Base-by-base conservation (phyloP, 2,113 vertebrate genomes). In the Motacilla tschutschensis region DNA sequence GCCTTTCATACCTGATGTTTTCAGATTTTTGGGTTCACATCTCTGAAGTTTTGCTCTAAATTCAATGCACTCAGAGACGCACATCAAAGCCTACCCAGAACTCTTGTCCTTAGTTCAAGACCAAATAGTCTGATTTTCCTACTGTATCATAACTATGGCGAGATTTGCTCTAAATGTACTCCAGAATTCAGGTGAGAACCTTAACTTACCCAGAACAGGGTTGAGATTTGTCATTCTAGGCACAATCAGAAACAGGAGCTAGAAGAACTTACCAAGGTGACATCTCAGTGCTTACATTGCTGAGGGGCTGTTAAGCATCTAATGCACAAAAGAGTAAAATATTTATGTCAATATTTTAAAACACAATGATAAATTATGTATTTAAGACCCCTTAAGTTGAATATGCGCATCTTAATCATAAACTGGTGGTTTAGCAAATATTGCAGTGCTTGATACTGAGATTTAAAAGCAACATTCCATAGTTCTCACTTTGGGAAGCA, bases 261-360 rank as follows among this genome's bases (percentile, higher is more conserved):
- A 26, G 47, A 81, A 83, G 64, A 93, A 71, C 11, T 9, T 26
- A n/a, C 35, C 64, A 82, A 80, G 81, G 75, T 85, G 46, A 70
- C 75, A 71, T 57, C 3, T 4, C 28, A 53, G n/a, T 44, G 44
- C 41, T 73, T 35, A 71, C 3, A 17, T 24, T 75, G 43, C 25
- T 64, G 38, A 79, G 21, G 8, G 29, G 17, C 9, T 80, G 41
- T 77, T 60, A 57, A 69, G 17, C 9, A 72, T 75, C 29, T 75
- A 53, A 65, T 46, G 40, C 10, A 62, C 33, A 73, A 84, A 79
- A 54, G 6, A 63, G 36, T 84, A 60, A 82, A 89, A 90, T 87
- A 88, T 88, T 84, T 59, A 86, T 82, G 64, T 63, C 29, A 50
- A 22, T 24, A 71, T 84, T 79, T 82, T 51, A 79, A 84, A 90